phyloP scores from a whole-genome alignment of 2,797 vertebrate species.

The Ispidina picta region DNA sequence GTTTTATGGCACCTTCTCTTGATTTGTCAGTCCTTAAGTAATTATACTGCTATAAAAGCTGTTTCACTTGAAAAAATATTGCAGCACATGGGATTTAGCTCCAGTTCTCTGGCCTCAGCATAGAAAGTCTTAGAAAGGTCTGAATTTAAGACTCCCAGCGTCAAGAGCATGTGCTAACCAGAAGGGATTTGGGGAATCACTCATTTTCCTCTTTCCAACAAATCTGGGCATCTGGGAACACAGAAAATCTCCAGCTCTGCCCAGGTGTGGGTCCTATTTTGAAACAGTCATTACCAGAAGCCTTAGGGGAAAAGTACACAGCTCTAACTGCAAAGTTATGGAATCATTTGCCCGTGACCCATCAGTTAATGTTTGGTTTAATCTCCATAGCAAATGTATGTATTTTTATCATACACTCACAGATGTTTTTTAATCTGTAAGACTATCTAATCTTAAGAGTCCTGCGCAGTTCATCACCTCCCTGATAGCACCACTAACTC shows the following conservation, averaged over 20 bases:
- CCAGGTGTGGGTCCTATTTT: neutral
- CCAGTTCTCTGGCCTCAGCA: neutral
- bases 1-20: neutral
- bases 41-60: neutral
- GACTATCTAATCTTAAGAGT: conserved; percentile 20
- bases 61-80: neutral
- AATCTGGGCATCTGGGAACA: neutral
- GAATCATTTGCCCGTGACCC: neutral
- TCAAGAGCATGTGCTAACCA: neutral
- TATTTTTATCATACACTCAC: conserved; percentile 23
- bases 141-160: neutral
- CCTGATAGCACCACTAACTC: conserved; percentile 1
- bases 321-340: neutral
- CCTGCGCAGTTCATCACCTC: conserved; percentile 14
- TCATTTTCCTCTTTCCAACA: neutral
- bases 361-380: conserved; percentile 1
- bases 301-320: neutral
- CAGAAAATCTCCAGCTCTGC: neutral
- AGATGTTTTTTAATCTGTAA: conserved; percentile 17
- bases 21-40: neutral
- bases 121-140: neutral
- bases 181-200: neutral
- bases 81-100: neutral
- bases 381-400: neutral
- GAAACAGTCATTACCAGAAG: neutral